Evolutionary conservation across 2,113 vertebrate species (phyloP).

Genomic region (Todiramphus chloris): DNA sequence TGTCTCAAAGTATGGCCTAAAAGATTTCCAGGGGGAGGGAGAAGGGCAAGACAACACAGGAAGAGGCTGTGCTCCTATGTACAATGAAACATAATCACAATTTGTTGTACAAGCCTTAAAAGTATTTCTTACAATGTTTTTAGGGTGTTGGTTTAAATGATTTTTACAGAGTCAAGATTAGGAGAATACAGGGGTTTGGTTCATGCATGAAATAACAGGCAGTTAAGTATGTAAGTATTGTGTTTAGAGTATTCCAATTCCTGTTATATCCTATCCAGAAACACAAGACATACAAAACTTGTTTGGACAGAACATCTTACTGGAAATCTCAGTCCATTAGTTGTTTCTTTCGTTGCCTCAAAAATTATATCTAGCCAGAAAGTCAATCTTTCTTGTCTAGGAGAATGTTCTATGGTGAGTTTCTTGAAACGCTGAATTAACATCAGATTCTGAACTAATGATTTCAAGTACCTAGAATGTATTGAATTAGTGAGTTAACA

Average conservation of each 20-base stretch:
- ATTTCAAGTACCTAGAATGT: constrained; percentile 88
- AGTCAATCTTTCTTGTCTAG: constrained; percentile 86
- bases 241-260: neutral
- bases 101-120: neutral
- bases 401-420: constrained; percentile 82
- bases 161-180: neutral
- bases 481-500: constrained; percentile 33
- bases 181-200: neutral
- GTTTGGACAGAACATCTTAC: constrained; percentile 72
- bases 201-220: neutral
- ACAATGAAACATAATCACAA: neutral
- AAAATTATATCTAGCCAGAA: constrained; percentile 99
- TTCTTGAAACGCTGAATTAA: constrained; percentile 93
- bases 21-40: neutral
- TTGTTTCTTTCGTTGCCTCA: constrained; percentile 87
- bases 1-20: neutral
- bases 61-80: neutral
- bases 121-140: neutral
- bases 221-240: neutral
- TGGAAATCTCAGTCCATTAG: constrained; percentile 89
- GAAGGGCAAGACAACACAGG: neutral
- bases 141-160: neutral
- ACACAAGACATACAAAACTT: neutral
- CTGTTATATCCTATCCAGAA: constrained; percentile 27
- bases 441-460: constrained; percentile 92